Evolutionary conservation across 2,797 vertebrate genomes (phyloP), one percentile per base, ranked within the genome.

Genomic region (Toxotes lorentzi): DNA sequence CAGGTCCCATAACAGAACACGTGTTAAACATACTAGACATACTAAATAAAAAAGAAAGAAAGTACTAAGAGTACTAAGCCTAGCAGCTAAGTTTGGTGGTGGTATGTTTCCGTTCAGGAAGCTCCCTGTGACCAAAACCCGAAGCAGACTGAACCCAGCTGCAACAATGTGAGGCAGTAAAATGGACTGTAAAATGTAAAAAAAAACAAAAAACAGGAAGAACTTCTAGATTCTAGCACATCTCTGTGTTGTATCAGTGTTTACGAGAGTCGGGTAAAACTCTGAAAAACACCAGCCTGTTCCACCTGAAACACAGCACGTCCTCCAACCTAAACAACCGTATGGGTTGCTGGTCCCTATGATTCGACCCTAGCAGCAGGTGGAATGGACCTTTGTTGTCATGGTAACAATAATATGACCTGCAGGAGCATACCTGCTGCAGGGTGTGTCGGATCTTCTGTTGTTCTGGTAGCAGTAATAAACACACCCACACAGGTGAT

Each of bases 121-220:
- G 56, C 68, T 67, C 19, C 40, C 61, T 68, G 48, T 38, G 7
- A 41, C 54, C 34, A 70, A 60, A 77, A 71, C 43, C 63, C 23
- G 7, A 59, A 45, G 19, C 64, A 41, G 53, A 73, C 21, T 35
- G 34, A 54, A 50, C 2, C 54, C 76, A 82, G 80, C 70, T 85
- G 78, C 82, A 59, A 63, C 62, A 53, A 69, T 30, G 47, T 21
- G 41, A 45, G 11, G 56, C 57, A 30, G 72, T 86, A 81, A 89
- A 86, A 86, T 1, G 3, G 62, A 35, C 41, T 51, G 58, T 85
- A 54, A 88, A 86, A 62, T 16, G 2, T 38, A 43, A 59, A 63
- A 19, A 54, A 78, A 82, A 72, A 79, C 82, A 19, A 54, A 78
- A 82, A 72, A 79, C 82, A 83, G 82, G 86, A 81, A 85, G 78